Conservation (phyloP, 2,797 vertebrate genomes). For the Ptychadena robeensis region DNA sequence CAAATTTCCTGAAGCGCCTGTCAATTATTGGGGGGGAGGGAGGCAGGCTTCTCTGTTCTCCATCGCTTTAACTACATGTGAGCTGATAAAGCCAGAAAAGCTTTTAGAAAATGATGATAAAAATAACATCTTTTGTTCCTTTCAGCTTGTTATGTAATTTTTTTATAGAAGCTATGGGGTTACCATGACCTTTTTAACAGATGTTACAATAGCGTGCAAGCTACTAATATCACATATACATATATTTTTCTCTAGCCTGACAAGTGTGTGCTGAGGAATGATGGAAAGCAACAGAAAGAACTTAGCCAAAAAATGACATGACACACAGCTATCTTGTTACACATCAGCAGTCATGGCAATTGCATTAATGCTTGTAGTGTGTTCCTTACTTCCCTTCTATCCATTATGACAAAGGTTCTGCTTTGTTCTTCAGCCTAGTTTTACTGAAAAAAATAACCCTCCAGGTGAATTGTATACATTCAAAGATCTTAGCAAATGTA, state of each 20-base stretch:
- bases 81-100: conserved; percentile 26
- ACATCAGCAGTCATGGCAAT: conserved; percentile 1
- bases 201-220: conserved; percentile 11
- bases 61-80: conserved; percentile 27
- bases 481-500: neutral
- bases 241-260: neutral
- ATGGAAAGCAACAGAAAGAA: conserved; percentile 10
- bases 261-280: neutral
- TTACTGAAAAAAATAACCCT: neutral
- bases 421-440: neutral
- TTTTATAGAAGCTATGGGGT: neutral
- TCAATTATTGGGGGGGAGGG: conserved; percentile 53
- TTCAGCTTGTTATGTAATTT: neutral
- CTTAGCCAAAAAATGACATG: neutral
- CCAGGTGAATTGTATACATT: neutral
- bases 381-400: neutral
- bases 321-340: conserved; percentile 7
- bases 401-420: neutral
- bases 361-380: neutral
- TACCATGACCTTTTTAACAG: conserved; percentile 14
- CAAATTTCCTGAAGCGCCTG: conserved; percentile 60
- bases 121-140: conserved; percentile 1
- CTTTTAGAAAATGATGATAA: neutral
- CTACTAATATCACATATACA: conserved; percentile 1
- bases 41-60: conserved; percentile 32